Base-by-base conservation (phyloP, 2,888 invertebrate genomes). In the Oscheius onirici region DNA sequence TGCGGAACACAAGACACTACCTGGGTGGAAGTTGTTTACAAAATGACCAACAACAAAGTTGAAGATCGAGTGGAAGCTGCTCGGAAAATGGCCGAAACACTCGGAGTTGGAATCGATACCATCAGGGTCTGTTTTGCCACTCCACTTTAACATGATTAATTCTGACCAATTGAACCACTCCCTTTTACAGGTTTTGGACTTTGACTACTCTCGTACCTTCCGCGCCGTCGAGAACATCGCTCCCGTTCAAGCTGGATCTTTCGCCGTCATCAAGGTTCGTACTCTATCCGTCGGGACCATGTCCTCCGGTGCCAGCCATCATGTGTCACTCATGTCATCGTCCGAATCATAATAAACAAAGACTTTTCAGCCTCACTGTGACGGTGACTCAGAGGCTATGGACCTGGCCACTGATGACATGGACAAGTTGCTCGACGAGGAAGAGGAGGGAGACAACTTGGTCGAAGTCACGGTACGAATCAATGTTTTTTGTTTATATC, bases 11-110 rank as follows among this genome's bases (percentile, higher is more conserved):
- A 73, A 51, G 75, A 70, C 34, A 76, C 81, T 10, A 74, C 68
- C 61, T 81, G 81, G 81, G 71, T 81, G 28, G 81, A 81, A 40
- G 75, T 73, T 10, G 72, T 73, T 44, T 75, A 75, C 43, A 67
- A 70, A 41, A 58, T 57, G 34, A 3, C 34, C 17, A 60, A 77
- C 43, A 34, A 22, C n/a, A n/a, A 34, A 68, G 54, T 74, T 15
- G 65, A 28, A 11, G 74, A 78, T 65, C 46, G 73, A 28, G 61
- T 75, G 22, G 41, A 71, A 15, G 69, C 68, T 15, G 75, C 74
- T 13, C 43, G 61, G 13, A 67, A 58, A 1, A 71, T 76, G 49
- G 70, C 70, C n/a, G 72, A 76, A 11, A 17, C 69, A 20, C 55
- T 69, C 1, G 15, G 6, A 11, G 60, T 60, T 17, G 60, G 26